A percentile compares a stretch with the other conserved stretches of the same genome.
Conservation (phyloP, 2,888 invertebrate genomes). For the Spodoptera littoralis region DNA sequence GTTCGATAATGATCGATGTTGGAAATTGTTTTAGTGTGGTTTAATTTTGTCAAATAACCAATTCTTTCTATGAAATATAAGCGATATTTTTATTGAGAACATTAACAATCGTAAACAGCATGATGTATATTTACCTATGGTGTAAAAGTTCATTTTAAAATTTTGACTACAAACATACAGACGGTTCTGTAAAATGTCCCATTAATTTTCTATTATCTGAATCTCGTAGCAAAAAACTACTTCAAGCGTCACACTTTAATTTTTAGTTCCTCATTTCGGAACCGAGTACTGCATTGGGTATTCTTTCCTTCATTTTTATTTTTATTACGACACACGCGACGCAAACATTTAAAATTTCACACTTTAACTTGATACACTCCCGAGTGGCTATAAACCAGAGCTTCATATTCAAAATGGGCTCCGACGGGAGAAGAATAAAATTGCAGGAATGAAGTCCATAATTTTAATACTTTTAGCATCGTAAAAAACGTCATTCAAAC, state of each 20-base stretch:
- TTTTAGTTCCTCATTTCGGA: slow-evolving; percentile 24
- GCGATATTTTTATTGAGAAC: too few species aligned
- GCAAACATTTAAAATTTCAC: slow-evolving; percentile 49
- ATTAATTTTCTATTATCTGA: not conserved
- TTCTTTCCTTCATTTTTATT: slow-evolving; percentile 40
- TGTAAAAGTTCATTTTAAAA: too few species aligned
- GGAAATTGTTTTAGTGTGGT: not conserved
- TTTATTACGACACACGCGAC: slow-evolving; percentile 44
- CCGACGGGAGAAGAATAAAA: slow-evolving; percentile 45
- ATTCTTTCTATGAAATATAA: too few species aligned
- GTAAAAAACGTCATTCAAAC: slow-evolving; percentile 53
- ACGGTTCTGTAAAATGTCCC: too few species aligned
- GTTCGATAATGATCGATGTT: not conserved
- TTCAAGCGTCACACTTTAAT: not conserved
- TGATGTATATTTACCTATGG: too few species aligned
- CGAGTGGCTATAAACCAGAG: slow-evolving; percentile 53
- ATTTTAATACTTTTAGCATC: slow-evolving; percentile 48
- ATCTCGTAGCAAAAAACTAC: not conserved
- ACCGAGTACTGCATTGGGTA: slow-evolving; percentile 32
- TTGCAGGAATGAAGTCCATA: slow-evolving; percentile 33
- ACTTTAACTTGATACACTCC: slow-evolving; percentile 41
- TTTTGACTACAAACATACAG: too few species aligned
- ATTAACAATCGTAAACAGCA: too few species aligned
- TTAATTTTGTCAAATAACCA: too few species aligned
- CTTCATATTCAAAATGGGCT: slow-evolving; percentile 41